A percentile compares a stretch with the other conserved stretches of the same genome.
phyloP scores from a whole-genome alignment of 2,113 vertebrate genomes.

The Peucedramus taeniatus region DNA sequence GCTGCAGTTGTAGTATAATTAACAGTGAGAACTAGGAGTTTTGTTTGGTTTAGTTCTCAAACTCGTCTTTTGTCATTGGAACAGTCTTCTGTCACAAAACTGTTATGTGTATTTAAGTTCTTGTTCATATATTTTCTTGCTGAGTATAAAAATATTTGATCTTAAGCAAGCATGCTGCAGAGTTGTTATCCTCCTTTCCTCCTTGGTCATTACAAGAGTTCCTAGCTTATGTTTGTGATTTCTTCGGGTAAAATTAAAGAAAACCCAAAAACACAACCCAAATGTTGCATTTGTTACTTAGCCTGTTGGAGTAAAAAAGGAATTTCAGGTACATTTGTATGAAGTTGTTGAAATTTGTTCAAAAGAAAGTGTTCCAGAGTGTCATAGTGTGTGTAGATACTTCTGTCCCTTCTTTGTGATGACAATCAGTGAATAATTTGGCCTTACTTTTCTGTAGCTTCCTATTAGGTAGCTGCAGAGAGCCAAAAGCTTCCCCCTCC shows the following conservation, averaged over 20 bases:
- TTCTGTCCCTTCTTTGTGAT: neutral
- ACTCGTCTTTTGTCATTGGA: neutral
- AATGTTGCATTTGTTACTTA: neutral
- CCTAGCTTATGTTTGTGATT: neutral
- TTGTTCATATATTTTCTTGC: neutral
- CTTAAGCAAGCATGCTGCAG: neutral
- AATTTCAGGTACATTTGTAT: neutral
- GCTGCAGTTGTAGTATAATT: neutral
- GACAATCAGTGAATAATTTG: neutral
- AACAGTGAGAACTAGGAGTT: neutral
- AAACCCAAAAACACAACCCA: neutral
- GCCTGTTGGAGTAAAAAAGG: neutral
- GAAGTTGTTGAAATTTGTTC: neutral
- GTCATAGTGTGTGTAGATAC: neutral
- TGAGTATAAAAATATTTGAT: neutral
- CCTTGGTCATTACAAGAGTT: neutral
- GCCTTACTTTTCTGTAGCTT: neutral
- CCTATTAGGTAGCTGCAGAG: neutral
- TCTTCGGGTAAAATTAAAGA: neutral
- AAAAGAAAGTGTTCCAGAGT: neutral
- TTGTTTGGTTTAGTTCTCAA: neutral
- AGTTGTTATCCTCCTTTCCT: neutral
- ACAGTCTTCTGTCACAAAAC: neutral
- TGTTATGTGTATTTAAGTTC: neutral
- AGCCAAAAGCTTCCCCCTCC: neutral